phyloP scores from a whole-genome alignment of 2,797 vertebrate genomes.

The Myoxocephalus aenaeus region DNA sequence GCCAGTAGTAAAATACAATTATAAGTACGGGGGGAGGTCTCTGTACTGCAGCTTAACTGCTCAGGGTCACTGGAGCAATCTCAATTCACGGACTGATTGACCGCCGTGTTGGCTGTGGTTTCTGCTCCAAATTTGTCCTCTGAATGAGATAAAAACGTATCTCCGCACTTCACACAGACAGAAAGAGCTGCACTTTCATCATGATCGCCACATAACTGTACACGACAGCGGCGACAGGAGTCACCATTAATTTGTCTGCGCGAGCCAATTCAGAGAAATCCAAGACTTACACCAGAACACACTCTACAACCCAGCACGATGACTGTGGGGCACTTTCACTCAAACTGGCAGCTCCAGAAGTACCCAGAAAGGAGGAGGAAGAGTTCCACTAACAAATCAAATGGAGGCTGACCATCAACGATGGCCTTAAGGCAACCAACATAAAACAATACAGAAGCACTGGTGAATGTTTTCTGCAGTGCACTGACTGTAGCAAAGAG shows the following conservation, averaged over 20 bases:
- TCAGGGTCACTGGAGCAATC: background rate
- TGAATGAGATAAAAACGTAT: background rate
- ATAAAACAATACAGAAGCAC: slow-evolving; percentile 4
- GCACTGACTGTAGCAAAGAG: slow-evolving; percentile 7
- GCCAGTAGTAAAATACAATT: slow-evolving; percentile 40
- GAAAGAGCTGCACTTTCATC: background rate
- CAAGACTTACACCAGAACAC: slow-evolving; percentile 18
- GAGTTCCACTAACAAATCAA: slow-evolving; percentile 17
- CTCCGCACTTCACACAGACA: background rate
- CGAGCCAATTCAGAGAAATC: slow-evolving; percentile 28
- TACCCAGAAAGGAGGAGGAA: slow-evolving; percentile 19
- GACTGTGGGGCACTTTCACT: slow-evolving; percentile 26
- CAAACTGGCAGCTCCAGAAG: slow-evolving; percentile 27
- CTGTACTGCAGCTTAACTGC: no score
- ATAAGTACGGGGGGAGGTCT: background rate
- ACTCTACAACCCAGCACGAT: background rate
- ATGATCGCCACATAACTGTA: background rate
- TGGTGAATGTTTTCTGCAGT: slow-evolving; percentile 24
- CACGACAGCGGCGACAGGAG: slow-evolving; percentile 1
- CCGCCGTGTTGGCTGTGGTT: no score
- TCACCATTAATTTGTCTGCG: slow-evolving; percentile 28
- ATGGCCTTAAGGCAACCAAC: background rate
- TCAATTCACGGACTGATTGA: background rate
- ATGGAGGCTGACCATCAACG: background rate
- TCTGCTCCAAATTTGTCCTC: background rate